Conservation (phyloP, 2,888 invertebrate genomes). For the Nemoura dubitans region DNA sequence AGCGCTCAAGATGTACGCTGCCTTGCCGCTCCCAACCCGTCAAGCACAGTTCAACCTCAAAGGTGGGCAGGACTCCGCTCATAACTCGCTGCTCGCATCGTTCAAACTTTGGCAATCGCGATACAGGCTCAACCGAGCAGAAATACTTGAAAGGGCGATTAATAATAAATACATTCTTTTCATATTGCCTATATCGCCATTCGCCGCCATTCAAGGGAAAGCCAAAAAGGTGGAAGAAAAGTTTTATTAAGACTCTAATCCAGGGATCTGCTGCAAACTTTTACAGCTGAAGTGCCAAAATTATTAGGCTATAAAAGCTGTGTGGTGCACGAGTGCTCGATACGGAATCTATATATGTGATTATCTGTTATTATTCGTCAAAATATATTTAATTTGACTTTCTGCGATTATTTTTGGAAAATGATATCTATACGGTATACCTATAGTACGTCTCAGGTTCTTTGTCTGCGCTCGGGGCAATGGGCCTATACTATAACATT, state of each 20-base stretch:
- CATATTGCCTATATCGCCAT: background rate
- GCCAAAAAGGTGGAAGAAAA: background rate
- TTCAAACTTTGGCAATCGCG: background rate
- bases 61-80: background rate
- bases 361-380: too few relatives aligned
- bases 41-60: background rate
- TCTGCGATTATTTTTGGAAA: too few relatives aligned
- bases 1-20: background rate
- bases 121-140: background rate
- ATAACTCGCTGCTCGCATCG: too few relatives aligned
- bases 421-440: too few relatives aligned
- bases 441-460: too few relatives aligned
- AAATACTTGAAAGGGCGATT: background rate
- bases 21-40: background rate
- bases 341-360: too few relatives aligned
- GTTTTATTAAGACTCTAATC: background rate
- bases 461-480: too few relatives aligned
- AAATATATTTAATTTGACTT: too few relatives aligned
- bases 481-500: too few relatives aligned
- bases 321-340: too few relatives aligned
- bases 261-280: background rate
- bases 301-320: too few relatives aligned
- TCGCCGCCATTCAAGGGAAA: background rate
- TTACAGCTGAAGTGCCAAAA: too few relatives aligned
- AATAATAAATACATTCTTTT: conserved; percentile 12